Conservation (phyloP, 2,797 vertebrate genomes). For the Lepus townsendii region DNA sequence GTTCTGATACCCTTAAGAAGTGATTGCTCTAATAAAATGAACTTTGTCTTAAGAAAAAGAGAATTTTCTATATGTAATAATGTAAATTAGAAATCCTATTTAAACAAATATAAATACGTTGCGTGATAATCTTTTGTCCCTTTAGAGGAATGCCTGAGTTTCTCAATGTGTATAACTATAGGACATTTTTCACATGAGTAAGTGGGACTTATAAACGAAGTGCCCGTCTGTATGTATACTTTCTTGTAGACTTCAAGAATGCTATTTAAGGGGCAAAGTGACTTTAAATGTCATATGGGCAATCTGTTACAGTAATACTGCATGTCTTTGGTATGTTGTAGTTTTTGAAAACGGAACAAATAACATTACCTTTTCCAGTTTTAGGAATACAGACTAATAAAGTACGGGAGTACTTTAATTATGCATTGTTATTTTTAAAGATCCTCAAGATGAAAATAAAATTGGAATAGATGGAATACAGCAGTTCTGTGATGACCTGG, state of each 20-base stretch:
- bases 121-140: slow-evolving; percentile 18
- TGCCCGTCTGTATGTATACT: neutral
- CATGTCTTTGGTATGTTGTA: slow-evolving; percentile 4
- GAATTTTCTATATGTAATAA: slow-evolving; percentile 15
- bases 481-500: slow-evolving; percentile 97
- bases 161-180: slow-evolving; percentile 49
- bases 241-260: slow-evolving; percentile 24
- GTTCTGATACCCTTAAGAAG: slow-evolving; percentile 25
- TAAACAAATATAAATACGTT: slow-evolving; percentile 47
- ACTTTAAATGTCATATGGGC: slow-evolving; percentile 23
- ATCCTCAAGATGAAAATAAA: slow-evolving; percentile 99
- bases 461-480: slow-evolving; percentile 99
- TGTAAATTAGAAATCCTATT: slow-evolving; percentile 52
- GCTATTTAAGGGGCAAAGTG: neutral
- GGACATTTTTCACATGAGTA: slow-evolving; percentile 45
- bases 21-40: slow-evolving; percentile 58
- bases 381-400: slow-evolving; percentile 38
- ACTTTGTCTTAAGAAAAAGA: slow-evolving; percentile 55
- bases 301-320: slow-evolving; percentile 19
- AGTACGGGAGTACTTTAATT: slow-evolving; percentile 62
- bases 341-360: slow-evolving; percentile 43
- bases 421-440: slow-evolving; percentile 87
- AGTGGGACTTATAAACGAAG: slow-evolving; percentile 85
- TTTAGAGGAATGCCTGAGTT: slow-evolving; percentile 50
- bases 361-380: slow-evolving; percentile 40